Percentiles rank a stretch among this genome's conserved stretches.
Conservation (phyloP, 2,888 invertebrate genomes). For the Hypselothyrea guttata region DNA sequence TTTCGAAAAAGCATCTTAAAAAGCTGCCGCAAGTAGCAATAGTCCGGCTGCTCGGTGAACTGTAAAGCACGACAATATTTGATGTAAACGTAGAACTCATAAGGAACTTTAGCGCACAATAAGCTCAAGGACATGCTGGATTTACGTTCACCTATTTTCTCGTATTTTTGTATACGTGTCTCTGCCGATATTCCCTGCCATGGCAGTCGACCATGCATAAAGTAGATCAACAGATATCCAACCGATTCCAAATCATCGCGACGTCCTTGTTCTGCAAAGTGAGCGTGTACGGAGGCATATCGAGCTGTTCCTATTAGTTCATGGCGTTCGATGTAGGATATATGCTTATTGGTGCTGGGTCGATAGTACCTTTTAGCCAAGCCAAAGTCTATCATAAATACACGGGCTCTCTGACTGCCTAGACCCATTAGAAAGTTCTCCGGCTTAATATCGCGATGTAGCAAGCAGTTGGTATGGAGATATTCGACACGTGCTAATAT, state of each 20-base stretch:
- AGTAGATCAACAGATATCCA: conserved; percentile 63
- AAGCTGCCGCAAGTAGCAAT: conserved; percentile 49
- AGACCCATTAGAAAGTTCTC: conserved; percentile 64
- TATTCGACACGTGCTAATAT: conserved; percentile 54
- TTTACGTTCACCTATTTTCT: conserved; percentile 56
- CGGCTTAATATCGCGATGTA: conserved; percentile 69
- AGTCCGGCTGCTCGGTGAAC: conserved; percentile 57
- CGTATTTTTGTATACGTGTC: conserved; percentile 50
- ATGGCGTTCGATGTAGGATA: conserved; percentile 41
- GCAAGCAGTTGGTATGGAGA: conserved; percentile 45
- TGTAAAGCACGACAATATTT: conserved; percentile 56
- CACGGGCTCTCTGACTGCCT: conserved; percentile 36
- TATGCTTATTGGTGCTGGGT: conserved; percentile 38
- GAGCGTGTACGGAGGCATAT: conserved; percentile 61
- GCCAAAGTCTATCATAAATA: conserved; percentile 63
- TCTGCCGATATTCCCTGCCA: conserved; percentile 60
- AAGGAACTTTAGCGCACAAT: conserved; percentile 45
- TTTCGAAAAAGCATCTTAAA: conserved; percentile 44
- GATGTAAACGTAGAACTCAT: conserved; percentile 56
- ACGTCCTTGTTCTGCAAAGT: conserved; percentile 61
- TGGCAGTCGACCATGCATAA: conserved; percentile 49
- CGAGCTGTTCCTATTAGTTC: conserved; percentile 63
- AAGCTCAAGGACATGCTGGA: conserved; percentile 24
- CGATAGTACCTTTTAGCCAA: conserved; percentile 59
- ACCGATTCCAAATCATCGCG: conserved; percentile 63